Percentiles rank a stretch among this genome's conserved stretches.
Conservation (phyloP, 2,888 invertebrate species). For the Actias luna region DNA sequence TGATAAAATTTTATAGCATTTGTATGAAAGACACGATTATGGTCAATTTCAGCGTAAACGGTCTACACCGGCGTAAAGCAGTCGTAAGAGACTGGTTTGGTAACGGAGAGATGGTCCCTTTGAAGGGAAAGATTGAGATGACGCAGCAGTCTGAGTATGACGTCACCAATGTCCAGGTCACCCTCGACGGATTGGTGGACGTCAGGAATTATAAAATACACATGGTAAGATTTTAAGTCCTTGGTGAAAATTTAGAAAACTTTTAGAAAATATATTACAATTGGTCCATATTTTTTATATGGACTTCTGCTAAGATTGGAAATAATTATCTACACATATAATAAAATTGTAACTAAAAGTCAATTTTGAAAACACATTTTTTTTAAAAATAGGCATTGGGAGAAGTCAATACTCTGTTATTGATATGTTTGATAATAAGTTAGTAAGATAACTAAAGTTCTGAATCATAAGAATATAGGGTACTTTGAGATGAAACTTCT, state of each 20-base stretch:
- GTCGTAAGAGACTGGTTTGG: slow-evolving; percentile 94
- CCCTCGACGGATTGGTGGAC: slow-evolving; percentile 86
- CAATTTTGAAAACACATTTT: too few species aligned
- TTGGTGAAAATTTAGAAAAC: neutral
- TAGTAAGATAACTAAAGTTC: too few species aligned
- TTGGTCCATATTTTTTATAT: neutral
- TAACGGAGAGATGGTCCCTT: slow-evolving; percentile 84
- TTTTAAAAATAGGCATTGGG: too few species aligned
- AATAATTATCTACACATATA: neutral
- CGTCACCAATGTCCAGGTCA: slow-evolving; percentile 88
- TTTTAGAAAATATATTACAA: neutral
- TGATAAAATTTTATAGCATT: too few species aligned
- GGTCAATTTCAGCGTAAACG: slow-evolving; percentile 82
- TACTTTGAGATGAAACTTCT: too few species aligned
- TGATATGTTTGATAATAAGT: too few species aligned
- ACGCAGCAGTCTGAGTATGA: slow-evolving; percentile 94
- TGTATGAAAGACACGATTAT: neutral
- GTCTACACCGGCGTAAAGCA: slow-evolving; percentile 89
- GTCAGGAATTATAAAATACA: slow-evolving; percentile 91
- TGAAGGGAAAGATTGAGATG: slow-evolving; percentile 90
- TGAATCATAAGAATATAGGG: too few species aligned
- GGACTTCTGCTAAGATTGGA: neutral
- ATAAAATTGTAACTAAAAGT: too few species aligned
- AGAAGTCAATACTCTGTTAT: too few species aligned
- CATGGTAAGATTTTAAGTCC: slow-evolving; percentile 78